phyloP scores from a whole-genome alignment of 2,797 vertebrate genomes.

The Smutsia gigantea region DNA sequence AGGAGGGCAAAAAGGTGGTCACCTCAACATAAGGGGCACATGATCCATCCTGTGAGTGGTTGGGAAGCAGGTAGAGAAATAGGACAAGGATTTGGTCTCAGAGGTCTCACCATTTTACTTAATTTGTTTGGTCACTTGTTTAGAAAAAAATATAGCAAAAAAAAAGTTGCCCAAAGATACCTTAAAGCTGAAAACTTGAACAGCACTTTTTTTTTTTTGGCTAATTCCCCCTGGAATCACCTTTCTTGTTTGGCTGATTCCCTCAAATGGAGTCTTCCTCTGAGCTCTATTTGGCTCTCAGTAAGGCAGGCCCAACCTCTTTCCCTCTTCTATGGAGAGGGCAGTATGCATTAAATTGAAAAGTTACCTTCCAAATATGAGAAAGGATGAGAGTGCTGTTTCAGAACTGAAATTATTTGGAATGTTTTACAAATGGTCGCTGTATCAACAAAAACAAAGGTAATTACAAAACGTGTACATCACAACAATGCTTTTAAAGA shows the following conservation, averaged over 20 bases:
- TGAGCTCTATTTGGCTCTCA: not conserved
- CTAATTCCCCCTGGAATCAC: conserved; percentile 68
- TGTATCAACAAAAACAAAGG: conserved; percentile 72
- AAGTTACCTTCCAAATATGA: conserved; percentile 66
- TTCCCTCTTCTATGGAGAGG: conserved; percentile 32
- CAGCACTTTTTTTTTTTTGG: conserved; percentile 44
- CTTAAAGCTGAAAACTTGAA: conserved; percentile 79
- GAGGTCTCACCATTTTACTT: conserved; percentile 34
- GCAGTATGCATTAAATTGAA: conserved; percentile 5
- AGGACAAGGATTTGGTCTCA: conserved; percentile 57
- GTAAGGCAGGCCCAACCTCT: conserved; percentile 24
- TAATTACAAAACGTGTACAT: conserved; percentile 87
- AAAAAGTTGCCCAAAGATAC: conserved; percentile 35
- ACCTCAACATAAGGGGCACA: not conserved
- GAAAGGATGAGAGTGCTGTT: conserved; percentile 66
- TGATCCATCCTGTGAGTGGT: conserved; percentile 26
- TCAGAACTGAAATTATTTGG: conserved; percentile 66
- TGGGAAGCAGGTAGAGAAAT: not conserved
- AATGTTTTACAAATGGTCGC: conserved; percentile 80
- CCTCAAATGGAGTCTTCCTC: conserved; percentile 23
- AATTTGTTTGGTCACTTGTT: conserved; percentile 65
- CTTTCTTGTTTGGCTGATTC: conserved; percentile 44
- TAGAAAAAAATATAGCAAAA: not conserved
- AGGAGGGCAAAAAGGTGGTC: conserved; percentile 47
- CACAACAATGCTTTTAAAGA: conserved; percentile 86